phyloP scores from a whole-genome alignment of 2,888 invertebrate genomes.

The Hybos culiciformis region DNA sequence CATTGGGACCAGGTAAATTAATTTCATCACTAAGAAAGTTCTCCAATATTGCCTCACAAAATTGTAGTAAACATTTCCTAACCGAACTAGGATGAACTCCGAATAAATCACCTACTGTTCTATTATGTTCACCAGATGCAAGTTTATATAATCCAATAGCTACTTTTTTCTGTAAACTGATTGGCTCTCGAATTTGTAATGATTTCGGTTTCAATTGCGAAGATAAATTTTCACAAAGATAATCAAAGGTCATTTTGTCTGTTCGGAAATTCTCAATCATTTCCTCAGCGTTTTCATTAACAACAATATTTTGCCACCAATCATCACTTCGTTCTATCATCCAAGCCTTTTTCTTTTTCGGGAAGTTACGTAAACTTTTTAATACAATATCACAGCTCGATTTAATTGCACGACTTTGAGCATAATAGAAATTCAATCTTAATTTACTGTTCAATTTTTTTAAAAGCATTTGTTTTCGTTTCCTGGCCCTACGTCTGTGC shows the following conservation, averaged over 20 bases:
- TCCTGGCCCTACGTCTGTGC: no score
- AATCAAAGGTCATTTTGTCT: background rate
- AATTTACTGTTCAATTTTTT: no score
- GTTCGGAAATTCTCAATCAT: no score
- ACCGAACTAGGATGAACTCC: constrained; percentile 18
- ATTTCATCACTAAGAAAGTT: constrained; percentile 16
- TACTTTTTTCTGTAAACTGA: constrained; percentile 15
- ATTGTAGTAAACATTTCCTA: constrained; percentile 17
- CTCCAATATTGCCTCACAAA: constrained; percentile 19
- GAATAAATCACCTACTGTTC: constrained; percentile 16
- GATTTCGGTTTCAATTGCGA: background rate
- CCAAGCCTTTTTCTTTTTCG: no score
- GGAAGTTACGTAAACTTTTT: no score
- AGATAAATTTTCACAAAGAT: constrained; percentile 6
- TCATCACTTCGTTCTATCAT: no score
- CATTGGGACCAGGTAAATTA: constrained; percentile 18
- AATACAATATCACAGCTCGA: no score
- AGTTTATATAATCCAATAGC: constrained; percentile 16
- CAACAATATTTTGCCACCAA: no score
- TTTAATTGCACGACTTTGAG: no score
- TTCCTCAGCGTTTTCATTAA: no score
- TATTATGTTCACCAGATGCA: constrained; percentile 16
- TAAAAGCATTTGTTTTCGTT: no score
- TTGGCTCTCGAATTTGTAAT: constrained; percentile 7
- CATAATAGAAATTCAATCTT: no score